Evolutionary conservation across 2,797 vertebrate species (phyloP), one percentile per base, ranked within the genome.

Genomic region (Pygocentrus nattereri): DNA sequence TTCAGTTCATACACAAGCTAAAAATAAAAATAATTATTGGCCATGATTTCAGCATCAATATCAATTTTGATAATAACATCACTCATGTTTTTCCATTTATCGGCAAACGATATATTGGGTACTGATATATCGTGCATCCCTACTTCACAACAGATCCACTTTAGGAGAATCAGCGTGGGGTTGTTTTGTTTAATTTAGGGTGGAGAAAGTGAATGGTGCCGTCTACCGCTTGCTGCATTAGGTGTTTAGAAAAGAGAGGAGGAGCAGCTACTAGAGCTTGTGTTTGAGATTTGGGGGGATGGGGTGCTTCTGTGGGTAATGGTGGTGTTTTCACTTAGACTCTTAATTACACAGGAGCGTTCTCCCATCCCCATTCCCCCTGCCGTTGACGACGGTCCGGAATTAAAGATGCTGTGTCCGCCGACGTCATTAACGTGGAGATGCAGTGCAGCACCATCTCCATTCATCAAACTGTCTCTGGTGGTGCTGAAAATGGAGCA

Each of bases 111-210:
- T 19, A 56, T n/a, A 56, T n/a, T 10, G 19, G 5, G 0, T 10
- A 0, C 7, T 23, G 11, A 58, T 2, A 12, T 1, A 58, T 44
- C 41, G 8, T 44, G 41, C 41, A 5, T 10, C 41, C 21, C 11
- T 12, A 1, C 56, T 12, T 59, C 50, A 38, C 54, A 2, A 5
- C 34, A 15, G 56, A n/a, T 1, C 27, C 27, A 10, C 58, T 27
- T 90, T 81, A 87, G 85, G 90, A 83, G 79, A 59, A 80, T 79
- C 86, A 91, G 91, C 91, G 87, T 74, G 81, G 78, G 82, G 76
- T 88, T 88, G 89, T 89, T 85, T 90, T 85, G 61, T 94, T 93
- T 90, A 87, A 90, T 72, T 90, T 91, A 91, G 86, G 87, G 82
- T 84, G 86, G 81, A 82, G 81, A 89, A 82, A 81, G 84, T 85